Conservation (phyloP, 2,797 vertebrate genomes). For the Uromys caudimaculatus region DNA sequence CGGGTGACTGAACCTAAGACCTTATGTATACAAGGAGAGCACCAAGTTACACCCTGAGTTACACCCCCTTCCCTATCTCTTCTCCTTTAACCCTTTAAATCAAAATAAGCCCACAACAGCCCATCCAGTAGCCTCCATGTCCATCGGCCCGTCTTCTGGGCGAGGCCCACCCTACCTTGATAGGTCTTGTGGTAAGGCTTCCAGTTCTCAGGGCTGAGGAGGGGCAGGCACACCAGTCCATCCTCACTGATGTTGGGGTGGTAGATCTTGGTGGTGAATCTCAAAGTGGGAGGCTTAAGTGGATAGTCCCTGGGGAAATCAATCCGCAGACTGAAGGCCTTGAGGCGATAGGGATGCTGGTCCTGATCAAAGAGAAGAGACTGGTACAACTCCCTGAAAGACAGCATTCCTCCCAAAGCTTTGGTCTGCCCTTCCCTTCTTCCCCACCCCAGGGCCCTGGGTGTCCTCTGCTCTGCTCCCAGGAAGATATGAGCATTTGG, state of each 20-base stretch:
- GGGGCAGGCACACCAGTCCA: conserved; percentile 83
- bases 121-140: too few relatives aligned
- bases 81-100: background rate
- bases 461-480: background rate
- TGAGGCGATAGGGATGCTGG: conserved; percentile 77
- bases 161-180: conserved; percentile 78
- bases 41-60: background rate
- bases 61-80: background rate
- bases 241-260: conserved; percentile 79
- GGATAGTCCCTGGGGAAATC: conserved; percentile 82
- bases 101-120: background rate
- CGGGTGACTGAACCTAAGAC: background rate
- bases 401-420: background rate
- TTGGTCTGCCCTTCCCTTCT: background rate
- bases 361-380: conserved; percentile 71
- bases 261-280: conserved; percentile 84
- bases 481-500: background rate
- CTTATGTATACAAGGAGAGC: background rate
- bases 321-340: conserved; percentile 84
- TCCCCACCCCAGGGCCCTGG: background rate
- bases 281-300: conserved; percentile 73
- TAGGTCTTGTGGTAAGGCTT: background rate
- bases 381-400: background rate
- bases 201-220: conserved; percentile 79
- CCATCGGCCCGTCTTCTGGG: rapidly evolving